Evolutionary conservation across 2,113 vertebrate genomes (phyloP).

Genomic region (Lontra canadensis): DNA sequence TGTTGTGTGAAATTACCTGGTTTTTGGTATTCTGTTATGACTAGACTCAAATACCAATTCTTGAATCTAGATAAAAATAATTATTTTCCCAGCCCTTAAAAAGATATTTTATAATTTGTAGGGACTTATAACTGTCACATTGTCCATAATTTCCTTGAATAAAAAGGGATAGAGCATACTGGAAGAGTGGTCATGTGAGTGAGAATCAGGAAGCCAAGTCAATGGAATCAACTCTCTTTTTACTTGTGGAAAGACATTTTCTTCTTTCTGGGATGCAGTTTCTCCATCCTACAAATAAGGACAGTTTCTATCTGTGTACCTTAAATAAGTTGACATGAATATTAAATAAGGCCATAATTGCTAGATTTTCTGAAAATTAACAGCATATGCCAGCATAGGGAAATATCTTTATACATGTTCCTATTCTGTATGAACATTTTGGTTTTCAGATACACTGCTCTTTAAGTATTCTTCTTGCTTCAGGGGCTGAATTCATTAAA

Average conservation of each 20-base stretch:
- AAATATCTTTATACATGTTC: neutral
- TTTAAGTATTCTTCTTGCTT: neutral
- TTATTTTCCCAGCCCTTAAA: neutral
- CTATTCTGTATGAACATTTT: neutral
- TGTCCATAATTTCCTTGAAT: neutral
- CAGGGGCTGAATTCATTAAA: neutral
- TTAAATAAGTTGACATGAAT: neutral
- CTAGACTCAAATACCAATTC: neutral
- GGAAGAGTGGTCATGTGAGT: neutral
- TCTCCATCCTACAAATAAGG: neutral
- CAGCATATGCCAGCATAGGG: neutral
- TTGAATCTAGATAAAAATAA: neutral
- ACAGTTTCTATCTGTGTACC: neutral
- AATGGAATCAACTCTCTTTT: neutral
- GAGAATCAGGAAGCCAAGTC: neutral
- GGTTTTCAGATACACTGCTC: neutral
- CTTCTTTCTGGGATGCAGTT: neutral
- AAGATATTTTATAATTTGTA: neutral
- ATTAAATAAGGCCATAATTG: neutral
- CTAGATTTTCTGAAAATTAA: neutral
- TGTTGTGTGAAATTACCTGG: neutral
- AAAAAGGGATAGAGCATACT: neutral
- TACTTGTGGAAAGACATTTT: neutral
- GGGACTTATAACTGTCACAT: neutral
- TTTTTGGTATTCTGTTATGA: neutral